Evolutionary conservation across 2,888 invertebrate species (phyloP).

Genomic region (Orchestes rusci): DNA sequence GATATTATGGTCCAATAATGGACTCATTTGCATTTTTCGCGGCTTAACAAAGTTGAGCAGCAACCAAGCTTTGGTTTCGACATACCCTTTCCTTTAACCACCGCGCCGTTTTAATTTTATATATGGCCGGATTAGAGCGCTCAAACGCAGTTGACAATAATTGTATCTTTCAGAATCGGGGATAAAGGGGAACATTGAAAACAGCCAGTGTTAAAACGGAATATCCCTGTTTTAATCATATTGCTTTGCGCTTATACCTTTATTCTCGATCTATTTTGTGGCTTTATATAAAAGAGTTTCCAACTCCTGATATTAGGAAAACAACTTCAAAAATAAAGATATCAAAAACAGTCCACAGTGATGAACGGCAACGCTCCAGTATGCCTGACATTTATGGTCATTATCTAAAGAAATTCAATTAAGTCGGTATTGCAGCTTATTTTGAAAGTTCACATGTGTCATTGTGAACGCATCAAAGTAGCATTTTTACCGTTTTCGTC

Average conservation of each 20-base stretch:
- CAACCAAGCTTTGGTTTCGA: conserved; percentile 20
- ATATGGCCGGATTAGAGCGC: conserved; percentile 21
- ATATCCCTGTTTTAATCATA: conserved; percentile 18
- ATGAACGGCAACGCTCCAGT: too few species aligned
- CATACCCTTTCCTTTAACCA: conserved; percentile 24
- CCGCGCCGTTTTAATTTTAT: conserved; percentile 25
- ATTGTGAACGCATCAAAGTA: too few species aligned
- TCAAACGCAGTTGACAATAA: conserved; percentile 26
- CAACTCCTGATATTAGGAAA: too few species aligned
- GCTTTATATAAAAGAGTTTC: neutral
- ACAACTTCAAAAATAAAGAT: too few species aligned
- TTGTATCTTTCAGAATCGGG: conserved; percentile 23
- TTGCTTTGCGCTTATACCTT: neutral
- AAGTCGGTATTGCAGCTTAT: too few species aligned
- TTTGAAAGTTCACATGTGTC: too few species aligned
- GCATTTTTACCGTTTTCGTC: too few species aligned
- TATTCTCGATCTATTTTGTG: neutral
- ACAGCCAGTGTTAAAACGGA: conserved; percentile 18
- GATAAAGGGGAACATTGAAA: conserved; percentile 22
- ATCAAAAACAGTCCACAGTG: too few species aligned
- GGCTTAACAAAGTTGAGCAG: conserved; percentile 21
- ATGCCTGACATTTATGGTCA: too few species aligned
- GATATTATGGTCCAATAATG: conserved; percentile 29
- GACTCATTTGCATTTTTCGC: conserved; percentile 30
- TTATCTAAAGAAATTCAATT: too few species aligned